Conservation (phyloP, 1,140 invertebrate species). For the Cylas formicarius region DNA sequence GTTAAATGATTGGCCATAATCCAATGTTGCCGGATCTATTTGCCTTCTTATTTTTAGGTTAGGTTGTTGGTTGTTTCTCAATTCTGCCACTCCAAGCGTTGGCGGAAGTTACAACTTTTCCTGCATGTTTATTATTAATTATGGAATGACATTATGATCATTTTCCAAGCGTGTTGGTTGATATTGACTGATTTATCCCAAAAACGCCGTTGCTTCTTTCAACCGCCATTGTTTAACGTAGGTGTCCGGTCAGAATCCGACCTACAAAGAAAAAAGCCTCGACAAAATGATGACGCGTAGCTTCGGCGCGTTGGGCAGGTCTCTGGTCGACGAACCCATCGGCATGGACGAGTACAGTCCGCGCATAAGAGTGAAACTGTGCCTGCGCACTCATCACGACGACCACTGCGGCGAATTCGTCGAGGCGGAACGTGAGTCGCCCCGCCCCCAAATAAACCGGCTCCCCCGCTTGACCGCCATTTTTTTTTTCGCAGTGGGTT, state of each 20-base stretch:
- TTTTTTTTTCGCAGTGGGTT: slow-evolving; percentile 55
- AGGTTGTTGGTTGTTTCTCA: too few species aligned
- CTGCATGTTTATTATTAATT: too few species aligned
- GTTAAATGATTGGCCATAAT: too few species aligned
- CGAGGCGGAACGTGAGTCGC: slow-evolving; percentile 69
- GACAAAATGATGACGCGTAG: slow-evolving; percentile 45
- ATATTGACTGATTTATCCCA: neutral
- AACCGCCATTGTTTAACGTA: neutral
- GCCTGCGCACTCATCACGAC: slow-evolving; percentile 65
- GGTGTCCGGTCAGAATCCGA: slow-evolving; percentile 57
- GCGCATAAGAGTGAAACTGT: slow-evolving; percentile 67
- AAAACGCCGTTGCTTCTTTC: neutral
- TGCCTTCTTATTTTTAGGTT: too few species aligned
- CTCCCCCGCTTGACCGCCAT: neutral
- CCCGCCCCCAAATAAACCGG: neutral
- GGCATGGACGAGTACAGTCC: slow-evolving; percentile 55
- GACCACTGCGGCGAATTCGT: slow-evolving; percentile 76
- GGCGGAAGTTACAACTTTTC: too few species aligned
- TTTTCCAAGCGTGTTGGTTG: neutral
- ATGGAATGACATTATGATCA: too few species aligned
- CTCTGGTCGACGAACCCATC: slow-evolving; percentile 46
- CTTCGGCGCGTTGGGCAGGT: slow-evolving; percentile 39
- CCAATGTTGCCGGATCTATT: too few species aligned
- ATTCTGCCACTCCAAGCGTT: too few species aligned
- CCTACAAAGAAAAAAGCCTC: slow-evolving; percentile 59